phyloP scores from a whole-genome alignment of 2,113 vertebrate species.

The Lamprotornis superbus region DNA sequence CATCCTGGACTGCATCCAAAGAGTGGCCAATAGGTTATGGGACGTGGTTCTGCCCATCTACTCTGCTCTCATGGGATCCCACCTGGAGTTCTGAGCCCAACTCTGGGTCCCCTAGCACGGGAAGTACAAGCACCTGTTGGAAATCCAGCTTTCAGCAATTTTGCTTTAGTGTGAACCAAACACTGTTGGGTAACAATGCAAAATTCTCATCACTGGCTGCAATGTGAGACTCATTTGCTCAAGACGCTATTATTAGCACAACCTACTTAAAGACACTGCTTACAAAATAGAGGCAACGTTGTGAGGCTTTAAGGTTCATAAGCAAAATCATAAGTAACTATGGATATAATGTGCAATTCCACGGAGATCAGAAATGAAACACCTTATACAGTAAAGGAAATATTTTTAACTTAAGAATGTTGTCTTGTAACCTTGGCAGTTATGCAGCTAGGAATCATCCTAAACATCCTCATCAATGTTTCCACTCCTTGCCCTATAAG shows the following conservation, averaged over 20 bases:
- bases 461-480: not conserved
- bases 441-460: not conserved
- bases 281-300: not conserved
- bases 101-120: not conserved
- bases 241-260: not conserved
- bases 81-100: fast-evolving
- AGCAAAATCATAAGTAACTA: not conserved
- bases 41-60: not conserved
- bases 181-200: not conserved
- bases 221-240: not conserved
- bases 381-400: not conserved
- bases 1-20: not conserved
- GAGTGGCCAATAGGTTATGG: not conserved
- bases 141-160: not conserved
- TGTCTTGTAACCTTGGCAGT: not conserved
- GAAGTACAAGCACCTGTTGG: not conserved
- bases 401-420: not conserved
- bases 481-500: not conserved
- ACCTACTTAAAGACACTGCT: not conserved
- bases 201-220: not conserved
- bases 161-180: not conserved
- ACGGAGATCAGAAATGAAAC: not conserved
- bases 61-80: not conserved
- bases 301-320: not conserved
- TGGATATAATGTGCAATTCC: not conserved